Evolutionary conservation across 2,113 vertebrate genomes (phyloP).

Genomic region (Oryzias curvinotus): DNA sequence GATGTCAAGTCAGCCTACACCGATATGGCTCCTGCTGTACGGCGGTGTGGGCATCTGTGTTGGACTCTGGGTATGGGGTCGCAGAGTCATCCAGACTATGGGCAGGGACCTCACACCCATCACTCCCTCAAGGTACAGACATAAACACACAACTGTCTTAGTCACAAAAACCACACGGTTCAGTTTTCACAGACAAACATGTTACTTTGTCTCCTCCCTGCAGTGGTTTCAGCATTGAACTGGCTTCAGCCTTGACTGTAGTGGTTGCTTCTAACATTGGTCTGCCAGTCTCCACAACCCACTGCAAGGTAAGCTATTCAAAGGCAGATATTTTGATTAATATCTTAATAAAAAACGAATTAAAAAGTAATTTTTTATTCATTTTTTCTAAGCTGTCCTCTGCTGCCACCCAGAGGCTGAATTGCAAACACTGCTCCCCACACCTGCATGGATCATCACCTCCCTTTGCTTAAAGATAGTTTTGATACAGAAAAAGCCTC

Average conservation of each 20-base stretch:
- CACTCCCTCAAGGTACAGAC: slow-evolving; percentile 81
- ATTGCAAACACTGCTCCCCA: too few species aligned
- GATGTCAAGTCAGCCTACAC: slow-evolving; percentile 75
- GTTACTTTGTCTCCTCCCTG: slow-evolving; percentile 16
- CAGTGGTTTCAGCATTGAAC: slow-evolving; percentile 98
- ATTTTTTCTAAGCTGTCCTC: too few species aligned
- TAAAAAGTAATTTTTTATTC: too few species aligned
- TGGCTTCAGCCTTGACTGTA: slow-evolving; percentile 94
- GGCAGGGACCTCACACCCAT: slow-evolving; percentile 96
- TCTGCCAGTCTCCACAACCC: slow-evolving; percentile 96
- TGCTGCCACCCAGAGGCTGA: too few species aligned
- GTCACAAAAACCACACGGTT: slow-evolving; percentile 18
- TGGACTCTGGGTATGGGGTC: slow-evolving; percentile 98
- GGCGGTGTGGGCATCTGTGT: slow-evolving; percentile 92
- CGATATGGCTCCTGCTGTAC: slow-evolving; percentile 92
- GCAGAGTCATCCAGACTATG: slow-evolving; percentile 98
- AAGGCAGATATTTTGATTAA: too few species aligned
- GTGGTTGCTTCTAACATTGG: slow-evolving; percentile 94
- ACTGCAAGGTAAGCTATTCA: slow-evolving; percentile 88
- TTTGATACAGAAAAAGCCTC: too few species aligned
- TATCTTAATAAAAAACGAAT: too few species aligned
- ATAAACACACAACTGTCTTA: slow-evolving; percentile 1
- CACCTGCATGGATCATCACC: too few species aligned
- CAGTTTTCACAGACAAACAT: slow-evolving; percentile 11
- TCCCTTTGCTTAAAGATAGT: too few species aligned